Evolutionary conservation across 2,797 vertebrate species (phyloP), one percentile per base, ranked within the genome.

Genomic region (Smutsia gigantea): DNA sequence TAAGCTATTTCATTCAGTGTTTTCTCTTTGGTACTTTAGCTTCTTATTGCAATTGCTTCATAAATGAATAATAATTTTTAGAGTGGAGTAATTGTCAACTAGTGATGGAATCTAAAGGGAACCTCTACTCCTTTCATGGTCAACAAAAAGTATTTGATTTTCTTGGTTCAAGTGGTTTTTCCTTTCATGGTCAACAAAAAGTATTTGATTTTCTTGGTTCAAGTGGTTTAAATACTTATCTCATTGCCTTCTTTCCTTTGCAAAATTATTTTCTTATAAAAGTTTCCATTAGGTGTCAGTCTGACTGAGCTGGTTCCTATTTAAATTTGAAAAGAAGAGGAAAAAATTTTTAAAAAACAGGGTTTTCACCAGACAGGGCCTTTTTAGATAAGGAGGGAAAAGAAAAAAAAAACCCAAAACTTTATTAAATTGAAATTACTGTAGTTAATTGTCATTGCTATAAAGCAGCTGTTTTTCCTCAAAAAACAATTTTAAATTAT

Each of bases 211-310:
- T 93, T 69, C n/a, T 83, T 85, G 42, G 21, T 71, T 79, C 34
- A 11, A 19, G 19, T 87, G 66, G 37, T 84, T 92, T 95, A 92
- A 96, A 71, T 94, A 89, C 31, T 83, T 94, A 83, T 17, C 7
- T 37, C 49, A 13, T 74, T 79, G 74, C 68, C 92, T 92, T 78
- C 42, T 82, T 93, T 95, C 29, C 57, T 89, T 79, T 85, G n/a
- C 42, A 90, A 75, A 88, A 86, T 95, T 53, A 42, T 94, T 92
- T 96, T 90, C 88, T 86, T 96, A 89, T 46, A 74, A 72, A 97
- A 96, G 93, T 96, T 98, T 96, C 93, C 97, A 97, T 96, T 97
- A 97, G 94, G 95, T 96, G 96, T 97, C 97, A 97, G 94, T 94
- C 96, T 97, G 94, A 81, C 93, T 93, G 95, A 97, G 59, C 61